Percentiles rank a stretch among this genome's conserved stretches.
Conservation (phyloP, 2,113 vertebrate species). For the Dendrocopos noguchii region DNA sequence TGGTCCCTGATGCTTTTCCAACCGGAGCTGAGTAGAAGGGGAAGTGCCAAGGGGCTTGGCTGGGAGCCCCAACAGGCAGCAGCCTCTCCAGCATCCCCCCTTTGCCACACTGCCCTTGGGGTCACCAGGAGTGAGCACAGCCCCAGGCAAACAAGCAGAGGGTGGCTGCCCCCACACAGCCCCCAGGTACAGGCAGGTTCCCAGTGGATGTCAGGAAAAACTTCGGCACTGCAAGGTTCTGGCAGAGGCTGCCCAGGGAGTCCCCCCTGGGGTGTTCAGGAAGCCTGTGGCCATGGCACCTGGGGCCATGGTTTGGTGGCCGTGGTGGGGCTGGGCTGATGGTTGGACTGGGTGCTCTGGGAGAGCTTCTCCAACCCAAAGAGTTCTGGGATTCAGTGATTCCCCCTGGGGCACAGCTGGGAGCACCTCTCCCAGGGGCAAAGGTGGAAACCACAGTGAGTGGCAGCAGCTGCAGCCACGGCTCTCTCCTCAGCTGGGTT, state of each 20-base stretch:
- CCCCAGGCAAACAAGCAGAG: not conserved
- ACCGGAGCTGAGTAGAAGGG: constrained; percentile 64
- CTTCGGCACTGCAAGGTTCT: too few species aligned
- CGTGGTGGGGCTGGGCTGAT: too few species aligned
- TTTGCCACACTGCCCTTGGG: constrained; percentile 35
- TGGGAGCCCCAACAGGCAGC: not conserved
- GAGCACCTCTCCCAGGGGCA: accelerated
- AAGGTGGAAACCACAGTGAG: not conserved
- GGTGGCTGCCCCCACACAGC: not conserved
- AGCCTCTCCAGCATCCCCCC: not conserved
- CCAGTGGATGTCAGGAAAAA: too few species aligned
- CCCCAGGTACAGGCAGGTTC: too few species aligned
- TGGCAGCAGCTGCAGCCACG: accelerated
- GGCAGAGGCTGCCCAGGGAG: too few species aligned
- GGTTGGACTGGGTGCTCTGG: too few species aligned
- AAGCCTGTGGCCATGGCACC: too few species aligned
- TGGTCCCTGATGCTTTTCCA: not conserved
- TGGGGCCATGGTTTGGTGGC: too few species aligned
- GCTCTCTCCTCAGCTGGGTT: not conserved
- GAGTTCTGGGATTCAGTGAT: too few species aligned
- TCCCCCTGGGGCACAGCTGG: accelerated
- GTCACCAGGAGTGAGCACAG: not conserved
- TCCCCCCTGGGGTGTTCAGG: too few species aligned
- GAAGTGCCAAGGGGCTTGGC: constrained; percentile 52
- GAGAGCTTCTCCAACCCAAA: too few species aligned